phyloP scores from a whole-genome alignment of 2,888 invertebrate genomes.

The Catocala sponsa region DNA sequence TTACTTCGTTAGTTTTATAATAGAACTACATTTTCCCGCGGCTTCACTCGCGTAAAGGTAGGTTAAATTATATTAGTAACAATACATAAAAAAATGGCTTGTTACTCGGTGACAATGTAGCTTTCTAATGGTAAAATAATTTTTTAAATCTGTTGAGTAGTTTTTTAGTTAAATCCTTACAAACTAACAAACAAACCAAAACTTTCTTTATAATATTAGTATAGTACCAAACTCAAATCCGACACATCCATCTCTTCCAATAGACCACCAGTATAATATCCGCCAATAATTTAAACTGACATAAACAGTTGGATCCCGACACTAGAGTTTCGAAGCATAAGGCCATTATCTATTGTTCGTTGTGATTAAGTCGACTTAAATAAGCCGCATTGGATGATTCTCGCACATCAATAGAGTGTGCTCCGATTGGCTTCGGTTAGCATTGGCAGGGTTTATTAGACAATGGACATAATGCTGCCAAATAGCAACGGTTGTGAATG shows the following conservation, averaged over 20 bases:
- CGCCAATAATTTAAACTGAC: conserved; percentile 7
- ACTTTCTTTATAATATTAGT: no score
- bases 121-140: no score
- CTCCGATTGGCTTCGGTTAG: conserved; percentile 2
- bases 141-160: no score
- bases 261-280: background rate
- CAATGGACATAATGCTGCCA: conserved; percentile 14
- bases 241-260: background rate
- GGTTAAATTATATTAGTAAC: no score
- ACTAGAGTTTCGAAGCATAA: conserved; percentile 4
- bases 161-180: no score
- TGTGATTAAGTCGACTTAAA: conserved; percentile 19
- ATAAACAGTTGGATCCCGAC: conserved; percentile 4
- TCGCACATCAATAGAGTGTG: conserved; percentile 9
- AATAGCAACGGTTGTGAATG: conserved; percentile 10
- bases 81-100: no score
- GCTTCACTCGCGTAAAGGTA: no score
- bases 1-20: no score
- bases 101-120: no score
- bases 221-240: background rate
- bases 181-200: no score
- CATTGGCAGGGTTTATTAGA: conserved; percentile 11
- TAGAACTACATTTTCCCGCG: no score
- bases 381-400: conserved; percentile 12
- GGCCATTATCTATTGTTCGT: conserved; percentile 12